Evolutionary conservation across 2,797 vertebrate species (phyloP).

Genomic region (Amblyopsis hoosieri): DNA sequence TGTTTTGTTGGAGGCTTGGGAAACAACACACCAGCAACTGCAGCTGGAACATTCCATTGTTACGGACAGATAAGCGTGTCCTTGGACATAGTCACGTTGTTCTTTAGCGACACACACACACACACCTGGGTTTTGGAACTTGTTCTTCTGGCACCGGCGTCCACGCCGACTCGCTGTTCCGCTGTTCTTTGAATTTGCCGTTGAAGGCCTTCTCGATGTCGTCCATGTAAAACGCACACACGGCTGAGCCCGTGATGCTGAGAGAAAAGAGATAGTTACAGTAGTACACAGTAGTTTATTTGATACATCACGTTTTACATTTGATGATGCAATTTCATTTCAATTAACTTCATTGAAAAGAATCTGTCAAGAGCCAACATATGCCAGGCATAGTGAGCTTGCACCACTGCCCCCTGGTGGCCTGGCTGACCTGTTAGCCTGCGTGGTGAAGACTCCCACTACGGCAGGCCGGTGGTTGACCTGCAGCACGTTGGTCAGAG

Average conservation of each 20-base stretch:
- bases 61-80: background rate
- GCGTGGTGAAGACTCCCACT: conserved; percentile 92
- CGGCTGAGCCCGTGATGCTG: conserved; percentile 94
- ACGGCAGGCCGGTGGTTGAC: conserved; percentile 85
- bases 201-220: conserved; percentile 88
- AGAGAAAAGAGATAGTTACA: background rate
- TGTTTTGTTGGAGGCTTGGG: too few relatives aligned
- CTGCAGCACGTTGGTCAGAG: conserved; percentile 81
- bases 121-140: conserved; percentile 89
- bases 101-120: conserved; percentile 11
- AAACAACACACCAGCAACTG: too few relatives aligned
- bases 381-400: background rate
- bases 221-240: conserved; percentile 96
- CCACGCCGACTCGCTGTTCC: conserved; percentile 87
- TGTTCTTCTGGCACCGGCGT: conserved; percentile 87
- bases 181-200: conserved; percentile 92
- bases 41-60: too few relatives aligned
- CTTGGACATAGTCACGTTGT: conserved; percentile 34
- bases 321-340: too few relatives aligned
- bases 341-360: too few relatives aligned
- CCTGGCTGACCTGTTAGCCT: conserved; percentile 87
- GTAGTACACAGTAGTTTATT: too few relatives aligned
- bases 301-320: too few relatives aligned
- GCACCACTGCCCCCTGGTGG: background rate
- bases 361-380: too few relatives aligned